Base-by-base conservation (phyloP, 2,888 invertebrate species). In the Leucophenga montana region DNA sequence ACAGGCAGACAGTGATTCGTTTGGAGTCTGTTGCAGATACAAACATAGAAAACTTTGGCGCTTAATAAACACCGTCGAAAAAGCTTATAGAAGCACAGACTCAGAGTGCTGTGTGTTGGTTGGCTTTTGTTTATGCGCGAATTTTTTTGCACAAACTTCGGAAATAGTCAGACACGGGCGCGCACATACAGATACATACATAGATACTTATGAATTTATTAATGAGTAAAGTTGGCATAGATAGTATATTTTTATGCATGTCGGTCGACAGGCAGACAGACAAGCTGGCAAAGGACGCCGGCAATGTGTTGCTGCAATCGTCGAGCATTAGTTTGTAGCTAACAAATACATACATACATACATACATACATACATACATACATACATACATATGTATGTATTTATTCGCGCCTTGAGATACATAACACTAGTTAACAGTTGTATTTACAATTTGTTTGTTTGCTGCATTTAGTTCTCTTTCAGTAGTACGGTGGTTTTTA, bases 21-120 rank as follows among this genome's bases (percentile, higher is more conserved):
- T 18, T 50, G 16, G 13, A n/a, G 50, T 4, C 50, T 50, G 50
- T 50, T 27, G 20, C 16, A 22, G 22, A 44, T 20, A 62, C 46
- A 62, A 0, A 62, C 20, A 46, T 14, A 83, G 75, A 76, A 79
- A 82, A 82, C 54, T 66, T 62, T 69, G 65, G 46, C 33, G 59
- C 65, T 46, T 44, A 73, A 66, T 67, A 67, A 73, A 73, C 66
- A 71, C 64, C 72, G 50, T 54, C 71, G 48, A 68, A 67, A 50
- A n/a, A 50, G 48, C 9, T 27, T 22, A 65, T 6, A 33, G 5
- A 66, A 1, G 13, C 4, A 5, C 9, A 33, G 3, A 66, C 3
- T 13, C 1, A 48, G 8, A 27, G 14, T 61, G 22, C n/a, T 39
- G 16, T 61, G 20, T 61, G 11, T 39, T 9, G 31, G 9, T 20